Evolutionary conservation across 1,140 invertebrate genomes (phyloP).

Genomic region (Armadillidium nasatum): DNA sequence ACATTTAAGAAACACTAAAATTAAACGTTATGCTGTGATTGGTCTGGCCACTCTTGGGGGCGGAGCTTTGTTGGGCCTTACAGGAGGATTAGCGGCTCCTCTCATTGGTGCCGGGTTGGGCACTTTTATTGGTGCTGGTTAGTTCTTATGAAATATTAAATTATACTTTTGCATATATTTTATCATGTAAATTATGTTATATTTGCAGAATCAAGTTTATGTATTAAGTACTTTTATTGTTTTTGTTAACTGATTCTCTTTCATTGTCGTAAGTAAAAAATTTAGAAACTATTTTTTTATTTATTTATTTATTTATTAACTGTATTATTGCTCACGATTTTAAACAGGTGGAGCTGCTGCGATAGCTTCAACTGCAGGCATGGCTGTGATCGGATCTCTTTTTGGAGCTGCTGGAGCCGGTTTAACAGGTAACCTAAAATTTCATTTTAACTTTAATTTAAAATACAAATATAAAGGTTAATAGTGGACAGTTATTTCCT

Average conservation of each 20-base stretch:
- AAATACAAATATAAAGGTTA: too few species aligned
- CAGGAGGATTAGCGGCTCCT: constrained; percentile 63
- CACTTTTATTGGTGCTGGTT: constrained; percentile 53
- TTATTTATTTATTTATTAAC: too few species aligned
- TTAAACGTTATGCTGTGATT: constrained; percentile 61
- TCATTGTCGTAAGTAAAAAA: too few species aligned
- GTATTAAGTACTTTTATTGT: too few species aligned
- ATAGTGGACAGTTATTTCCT: too few species aligned
- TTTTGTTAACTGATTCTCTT: too few species aligned
- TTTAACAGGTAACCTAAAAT: constrained; percentile 53
- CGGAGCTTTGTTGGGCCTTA: constrained; percentile 62
- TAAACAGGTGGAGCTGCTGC: constrained; percentile 56
- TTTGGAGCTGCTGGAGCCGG: constrained; percentile 67
- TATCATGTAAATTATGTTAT: too few species aligned
- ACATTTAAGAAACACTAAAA: constrained; percentile 55
- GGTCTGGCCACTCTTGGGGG: constrained; percentile 62
- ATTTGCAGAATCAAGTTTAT: too few species aligned
- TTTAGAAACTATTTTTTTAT: too few species aligned
- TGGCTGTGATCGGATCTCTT: constrained; percentile 62
- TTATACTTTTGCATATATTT: too few species aligned
- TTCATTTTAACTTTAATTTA: not conserved
- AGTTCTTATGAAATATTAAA: constrained; percentile 18
- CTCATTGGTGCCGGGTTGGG: constrained; percentile 62
- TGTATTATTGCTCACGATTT: too few species aligned
- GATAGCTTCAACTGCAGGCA: constrained; percentile 58